phyloP scores from a whole-genome alignment of 2,888 invertebrate genomes.

The Nomada fucata region DNA sequence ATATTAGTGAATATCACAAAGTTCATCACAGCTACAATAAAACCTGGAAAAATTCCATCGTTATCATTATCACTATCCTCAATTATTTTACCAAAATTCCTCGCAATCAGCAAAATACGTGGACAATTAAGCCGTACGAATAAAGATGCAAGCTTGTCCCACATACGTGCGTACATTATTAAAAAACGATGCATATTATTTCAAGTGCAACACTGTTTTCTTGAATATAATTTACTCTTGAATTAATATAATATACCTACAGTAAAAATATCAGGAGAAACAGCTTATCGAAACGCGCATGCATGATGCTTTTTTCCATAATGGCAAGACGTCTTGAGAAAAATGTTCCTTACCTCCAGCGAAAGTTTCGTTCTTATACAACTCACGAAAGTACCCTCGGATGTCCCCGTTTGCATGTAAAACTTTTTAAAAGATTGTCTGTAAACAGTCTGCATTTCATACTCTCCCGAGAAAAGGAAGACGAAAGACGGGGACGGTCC shows the following conservation, averaged over 20 bases:
- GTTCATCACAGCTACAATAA: too few relatives aligned
- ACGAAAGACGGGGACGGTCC: background rate
- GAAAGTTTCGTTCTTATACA: conserved; percentile 21
- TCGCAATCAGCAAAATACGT: too few relatives aligned
- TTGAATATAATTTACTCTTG: background rate
- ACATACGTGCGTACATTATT: background rate
- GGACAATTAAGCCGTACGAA: too few relatives aligned
- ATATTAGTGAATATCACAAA: background rate
- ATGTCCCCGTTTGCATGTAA: conserved; percentile 60
- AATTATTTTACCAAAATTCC: too few relatives aligned
- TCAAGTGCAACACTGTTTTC: background rate
- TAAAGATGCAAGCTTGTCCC: too few relatives aligned
- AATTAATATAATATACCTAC: background rate
- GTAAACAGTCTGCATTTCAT: conserved; percentile 65
- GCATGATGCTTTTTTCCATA: conserved; percentile 44
- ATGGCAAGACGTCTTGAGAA: conserved; percentile 12
- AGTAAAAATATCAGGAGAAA: background rate
- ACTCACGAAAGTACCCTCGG: conserved; percentile 35
- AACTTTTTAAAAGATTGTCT: conserved; percentile 77
- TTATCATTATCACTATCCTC: too few relatives aligned
- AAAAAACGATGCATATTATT: background rate
- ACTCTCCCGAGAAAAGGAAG: conserved; percentile 16
- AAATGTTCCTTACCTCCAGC: conserved; percentile 18
- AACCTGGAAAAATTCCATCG: too few relatives aligned
- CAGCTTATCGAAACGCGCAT: conserved; percentile 1